Evolutionary conservation across 2,797 vertebrate genomes (phyloP).

Genomic region (Salarias fasciatus): DNA sequence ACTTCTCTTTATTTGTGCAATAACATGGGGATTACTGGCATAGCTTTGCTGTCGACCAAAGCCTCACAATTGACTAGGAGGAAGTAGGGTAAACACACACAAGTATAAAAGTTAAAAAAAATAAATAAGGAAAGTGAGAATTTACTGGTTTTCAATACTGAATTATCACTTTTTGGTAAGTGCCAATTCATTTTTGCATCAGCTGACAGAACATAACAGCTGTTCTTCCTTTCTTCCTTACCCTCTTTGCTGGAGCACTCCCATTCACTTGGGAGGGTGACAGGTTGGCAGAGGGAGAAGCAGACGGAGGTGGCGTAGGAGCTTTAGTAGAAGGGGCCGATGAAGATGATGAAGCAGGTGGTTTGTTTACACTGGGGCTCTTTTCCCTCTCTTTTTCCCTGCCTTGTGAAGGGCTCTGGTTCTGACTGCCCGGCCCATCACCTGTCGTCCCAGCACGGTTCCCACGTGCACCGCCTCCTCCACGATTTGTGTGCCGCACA

Average conservation of each 20-base stretch:
- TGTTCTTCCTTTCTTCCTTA: conserved; percentile 55
- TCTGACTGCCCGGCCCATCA: conserved; percentile 60
- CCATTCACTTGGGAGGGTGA: conserved; percentile 78
- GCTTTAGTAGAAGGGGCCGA: conserved; percentile 64
- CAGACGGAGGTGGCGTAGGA: conserved; percentile 63
- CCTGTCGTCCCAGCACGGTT: conserved; percentile 63
- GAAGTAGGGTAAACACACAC: no score
- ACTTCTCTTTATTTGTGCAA: conserved; percentile 55
- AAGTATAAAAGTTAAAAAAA: no score
- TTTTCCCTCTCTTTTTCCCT: conserved; percentile 80
- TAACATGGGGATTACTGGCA: conserved; percentile 61
- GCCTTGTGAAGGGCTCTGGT: conserved; percentile 66
- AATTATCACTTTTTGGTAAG: no score
- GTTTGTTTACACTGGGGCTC: conserved; percentile 68
- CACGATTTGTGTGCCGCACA: conserved; percentile 79
- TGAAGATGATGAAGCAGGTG: conserved; percentile 57
- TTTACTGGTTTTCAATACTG: conserved; percentile 5
- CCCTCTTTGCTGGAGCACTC: conserved; percentile 78
- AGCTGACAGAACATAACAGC: neutral
- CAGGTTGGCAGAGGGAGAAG: conserved; percentile 53
- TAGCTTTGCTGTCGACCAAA: conserved; percentile 27
- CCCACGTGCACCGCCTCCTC: conserved; percentile 70
- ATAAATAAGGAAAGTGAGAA: conserved; percentile 3
- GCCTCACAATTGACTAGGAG: conserved; percentile 3
- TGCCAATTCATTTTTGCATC: no score